These are phyloP conservation scores for Microctenopoma steveboyesi DNA, from an alignment of 2,797 vertebrate species.

Conservation along the genomic window DNA sequence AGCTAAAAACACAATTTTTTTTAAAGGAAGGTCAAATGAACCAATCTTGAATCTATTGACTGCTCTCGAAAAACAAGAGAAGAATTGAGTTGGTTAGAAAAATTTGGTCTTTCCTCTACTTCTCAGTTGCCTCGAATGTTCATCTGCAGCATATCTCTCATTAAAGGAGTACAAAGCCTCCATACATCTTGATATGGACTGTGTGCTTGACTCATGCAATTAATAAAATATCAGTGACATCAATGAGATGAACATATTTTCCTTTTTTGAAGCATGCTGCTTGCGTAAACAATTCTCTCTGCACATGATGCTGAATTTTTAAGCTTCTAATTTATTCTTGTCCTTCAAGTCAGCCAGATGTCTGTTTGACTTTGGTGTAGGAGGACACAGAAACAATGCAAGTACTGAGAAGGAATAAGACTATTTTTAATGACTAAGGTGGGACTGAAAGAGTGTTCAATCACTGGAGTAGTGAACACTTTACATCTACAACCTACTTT, in stretches of 20 bases:
- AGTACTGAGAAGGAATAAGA: conserved; percentile 11
- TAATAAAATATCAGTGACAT: conserved; percentile 56
- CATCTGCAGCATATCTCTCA: conserved; percentile 46
- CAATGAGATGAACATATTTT: conserved; percentile 42
- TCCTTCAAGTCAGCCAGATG: conserved; percentile 17
- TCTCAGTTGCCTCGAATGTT: conserved; percentile 41
- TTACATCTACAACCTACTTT: conserved; percentile 1
- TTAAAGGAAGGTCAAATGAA: conserved; percentile 50
- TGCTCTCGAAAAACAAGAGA: conserved; percentile 63
- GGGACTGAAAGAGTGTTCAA: not conserved
- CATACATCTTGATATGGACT: conserved; percentile 38
- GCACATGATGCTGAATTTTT: conserved; percentile 19
- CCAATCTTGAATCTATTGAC: conserved; percentile 58
- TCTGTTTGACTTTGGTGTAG: conserved; percentile 16
- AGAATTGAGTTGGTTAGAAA: conserved; percentile 53
- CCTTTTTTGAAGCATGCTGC: conserved; percentile 18
- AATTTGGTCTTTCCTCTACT: conserved; percentile 34
- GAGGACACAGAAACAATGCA: conserved; percentile 15
- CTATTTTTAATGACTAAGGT: conserved; percentile 18
- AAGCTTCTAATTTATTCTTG: conserved; percentile 26
- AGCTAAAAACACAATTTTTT: conserved; percentile 45
- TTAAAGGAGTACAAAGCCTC: conserved; percentile 51
- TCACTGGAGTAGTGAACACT: conserved; percentile 1
- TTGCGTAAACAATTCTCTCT: not conserved
- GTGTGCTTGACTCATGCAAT: conserved; percentile 31